Percentiles rank a stretch among this genome's conserved stretches.
phyloP scores from a whole-genome alignment of 2,113 vertebrate species.

The Paraplagusia blochii region DNA sequence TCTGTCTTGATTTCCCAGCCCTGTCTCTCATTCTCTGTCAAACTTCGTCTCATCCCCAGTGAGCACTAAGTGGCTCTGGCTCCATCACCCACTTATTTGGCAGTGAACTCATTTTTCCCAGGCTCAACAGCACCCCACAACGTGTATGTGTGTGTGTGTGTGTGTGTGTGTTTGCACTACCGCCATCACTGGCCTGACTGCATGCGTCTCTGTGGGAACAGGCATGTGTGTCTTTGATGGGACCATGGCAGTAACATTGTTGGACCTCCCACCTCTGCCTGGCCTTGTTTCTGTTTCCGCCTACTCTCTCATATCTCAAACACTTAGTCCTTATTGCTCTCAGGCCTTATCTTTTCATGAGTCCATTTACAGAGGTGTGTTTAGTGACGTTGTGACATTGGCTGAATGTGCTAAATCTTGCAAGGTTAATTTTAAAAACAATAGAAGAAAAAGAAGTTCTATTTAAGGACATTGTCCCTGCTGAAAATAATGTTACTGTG shows the following conservation, averaged over 20 bases:
- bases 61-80: constrained; percentile 52
- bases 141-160: constrained; percentile 15
- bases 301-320: constrained; percentile 3
- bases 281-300: background rate
- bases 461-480: too few relatives aligned
- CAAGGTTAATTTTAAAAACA: too few relatives aligned
- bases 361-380: constrained; percentile 17
- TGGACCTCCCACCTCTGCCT: background rate
- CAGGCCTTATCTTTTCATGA: constrained; percentile 13
- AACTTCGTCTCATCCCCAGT: constrained; percentile 47
- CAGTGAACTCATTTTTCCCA: constrained; percentile 64
- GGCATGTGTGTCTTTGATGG: constrained; percentile 23
- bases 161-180: constrained; percentile 15
- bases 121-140: constrained; percentile 46
- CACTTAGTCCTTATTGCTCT: constrained; percentile 9
- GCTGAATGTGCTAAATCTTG: too few relatives aligned
- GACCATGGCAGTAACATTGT: constrained; percentile 9
- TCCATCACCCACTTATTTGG: constrained; percentile 64
- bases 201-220: constrained; percentile 38
- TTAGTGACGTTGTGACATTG: background rate
- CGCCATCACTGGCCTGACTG: constrained; percentile 38
- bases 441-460: too few relatives aligned
- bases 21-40: constrained; percentile 39
- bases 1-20: constrained; percentile 30
- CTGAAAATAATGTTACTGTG: too few relatives aligned